phyloP scores from a whole-genome alignment of 1,140 invertebrate species.

The Armadillidium nasatum region DNA sequence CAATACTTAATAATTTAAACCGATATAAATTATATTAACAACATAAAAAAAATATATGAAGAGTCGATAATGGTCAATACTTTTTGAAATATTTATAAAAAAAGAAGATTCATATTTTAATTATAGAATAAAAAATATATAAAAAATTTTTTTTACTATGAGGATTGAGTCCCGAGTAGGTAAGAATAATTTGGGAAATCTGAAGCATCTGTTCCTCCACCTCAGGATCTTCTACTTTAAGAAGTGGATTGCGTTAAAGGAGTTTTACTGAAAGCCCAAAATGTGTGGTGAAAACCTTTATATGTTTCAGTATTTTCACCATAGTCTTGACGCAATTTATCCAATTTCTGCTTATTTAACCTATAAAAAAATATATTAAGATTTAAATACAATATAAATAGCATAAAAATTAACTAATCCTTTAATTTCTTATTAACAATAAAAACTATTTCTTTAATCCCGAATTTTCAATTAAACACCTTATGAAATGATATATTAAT shows the following conservation, averaged over 20 bases:
- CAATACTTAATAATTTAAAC: no score
- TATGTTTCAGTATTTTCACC: conserved; percentile 76
- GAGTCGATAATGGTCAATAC: no score
- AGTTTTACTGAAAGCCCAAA: conserved; percentile 84
- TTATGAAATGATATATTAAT: no score
- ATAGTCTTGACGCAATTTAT: conserved; percentile 75
- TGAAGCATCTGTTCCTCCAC: conserved; percentile 73
- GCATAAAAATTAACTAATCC: no score
- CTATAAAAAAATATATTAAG: conserved; percentile 52
- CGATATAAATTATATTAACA: no score
- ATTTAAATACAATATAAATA: not conserved
- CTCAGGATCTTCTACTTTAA: conserved; percentile 75
- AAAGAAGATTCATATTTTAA: no score
- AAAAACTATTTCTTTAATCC: no score
- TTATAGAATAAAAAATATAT: not conserved
- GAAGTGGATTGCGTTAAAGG: conserved; percentile 74
- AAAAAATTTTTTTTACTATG: conserved; percentile 39
- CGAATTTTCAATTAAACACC: no score
- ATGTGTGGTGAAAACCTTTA: conserved; percentile 76
- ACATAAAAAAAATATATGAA: not conserved
- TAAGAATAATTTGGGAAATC: conserved; percentile 58
- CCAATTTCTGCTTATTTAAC: conserved; percentile 78
- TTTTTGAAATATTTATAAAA: no score
- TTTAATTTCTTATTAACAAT: no score
- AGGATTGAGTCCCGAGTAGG: conserved; percentile 73